These are phyloP conservation scores for Petrolisthes manimaculis DNA, from an alignment of 2,888 invertebrate species.

Conservation along the genomic window DNA sequence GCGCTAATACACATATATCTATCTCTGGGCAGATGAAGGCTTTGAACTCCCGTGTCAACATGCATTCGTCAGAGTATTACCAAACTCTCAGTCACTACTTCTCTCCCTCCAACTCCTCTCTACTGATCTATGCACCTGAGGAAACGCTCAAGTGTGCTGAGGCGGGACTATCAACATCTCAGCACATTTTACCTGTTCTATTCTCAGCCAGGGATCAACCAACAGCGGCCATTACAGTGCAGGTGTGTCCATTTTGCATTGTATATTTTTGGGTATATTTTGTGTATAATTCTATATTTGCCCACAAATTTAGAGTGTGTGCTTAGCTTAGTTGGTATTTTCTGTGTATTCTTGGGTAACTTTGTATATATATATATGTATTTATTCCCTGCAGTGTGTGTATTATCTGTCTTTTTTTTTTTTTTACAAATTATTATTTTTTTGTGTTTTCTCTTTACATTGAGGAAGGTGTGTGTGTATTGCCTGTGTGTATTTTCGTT, in stretches of 20 bases:
- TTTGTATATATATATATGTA: no score
- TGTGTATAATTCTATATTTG: no score
- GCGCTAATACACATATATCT: background rate
- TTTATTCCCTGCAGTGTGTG: no score
- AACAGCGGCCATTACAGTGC: background rate
- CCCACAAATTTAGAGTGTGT: no score
- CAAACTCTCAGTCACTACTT: background rate
- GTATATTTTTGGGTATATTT: no score
- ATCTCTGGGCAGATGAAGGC: constrained; percentile 4
- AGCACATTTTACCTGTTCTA: background rate
- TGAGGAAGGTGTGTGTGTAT: no score
- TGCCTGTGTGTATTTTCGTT: no score
- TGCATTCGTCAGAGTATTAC: background rate
- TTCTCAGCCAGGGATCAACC: background rate
- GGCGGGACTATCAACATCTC: background rate
- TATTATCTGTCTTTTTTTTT: no score
- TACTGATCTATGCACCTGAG: background rate
- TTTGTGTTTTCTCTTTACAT: no score
- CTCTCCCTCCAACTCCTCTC: constrained; percentile 9
- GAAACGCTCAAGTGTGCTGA: background rate
- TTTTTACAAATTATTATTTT: no score
- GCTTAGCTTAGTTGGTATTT: no score
- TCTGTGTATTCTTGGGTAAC: no score
- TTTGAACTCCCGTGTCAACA: background rate
- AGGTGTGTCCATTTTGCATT: background rate